Evolutionary conservation across 2,113 vertebrate genomes (phyloP).

Genomic region (Fulica atra): DNA sequence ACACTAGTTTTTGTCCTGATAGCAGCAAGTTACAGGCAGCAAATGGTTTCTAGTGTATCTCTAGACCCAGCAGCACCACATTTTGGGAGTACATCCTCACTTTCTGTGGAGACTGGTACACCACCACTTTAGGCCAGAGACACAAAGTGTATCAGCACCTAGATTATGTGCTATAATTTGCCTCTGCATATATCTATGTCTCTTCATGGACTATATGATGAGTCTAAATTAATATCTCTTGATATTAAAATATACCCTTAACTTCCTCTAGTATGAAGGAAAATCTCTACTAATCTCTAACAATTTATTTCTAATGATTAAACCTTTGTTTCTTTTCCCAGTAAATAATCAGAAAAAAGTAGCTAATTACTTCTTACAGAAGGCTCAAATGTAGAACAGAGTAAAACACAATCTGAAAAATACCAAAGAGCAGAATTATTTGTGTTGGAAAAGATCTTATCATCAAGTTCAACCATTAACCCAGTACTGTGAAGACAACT

Average conservation of each 20-base stretch:
- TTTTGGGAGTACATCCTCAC: not conserved
- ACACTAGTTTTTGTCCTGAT: not conserved
- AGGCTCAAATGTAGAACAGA: not conserved
- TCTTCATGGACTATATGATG: not conserved
- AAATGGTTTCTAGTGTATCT: not conserved
- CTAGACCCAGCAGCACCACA: not conserved
- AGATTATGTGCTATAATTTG: not conserved
- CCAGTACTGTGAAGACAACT: no score
- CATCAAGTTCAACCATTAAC: no score
- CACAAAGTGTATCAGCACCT: not conserved
- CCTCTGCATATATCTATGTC: not conserved
- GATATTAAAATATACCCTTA: not conserved
- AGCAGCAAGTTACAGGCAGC: not conserved
- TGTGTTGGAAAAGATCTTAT: no score
- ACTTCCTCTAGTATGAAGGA: not conserved
- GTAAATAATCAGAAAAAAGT: not conserved
- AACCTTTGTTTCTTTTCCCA: not conserved
- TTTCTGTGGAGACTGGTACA: not conserved
- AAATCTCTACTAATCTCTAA: not conserved
- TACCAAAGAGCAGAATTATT: not conserved
- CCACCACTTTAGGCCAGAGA: not conserved
- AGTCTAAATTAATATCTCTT: not conserved
- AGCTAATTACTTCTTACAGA: not conserved
- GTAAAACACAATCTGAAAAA: not conserved
- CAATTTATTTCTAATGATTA: not conserved